Conservation (phyloP, 2,113 vertebrate species). For the Heptranchias perlo region DNA sequence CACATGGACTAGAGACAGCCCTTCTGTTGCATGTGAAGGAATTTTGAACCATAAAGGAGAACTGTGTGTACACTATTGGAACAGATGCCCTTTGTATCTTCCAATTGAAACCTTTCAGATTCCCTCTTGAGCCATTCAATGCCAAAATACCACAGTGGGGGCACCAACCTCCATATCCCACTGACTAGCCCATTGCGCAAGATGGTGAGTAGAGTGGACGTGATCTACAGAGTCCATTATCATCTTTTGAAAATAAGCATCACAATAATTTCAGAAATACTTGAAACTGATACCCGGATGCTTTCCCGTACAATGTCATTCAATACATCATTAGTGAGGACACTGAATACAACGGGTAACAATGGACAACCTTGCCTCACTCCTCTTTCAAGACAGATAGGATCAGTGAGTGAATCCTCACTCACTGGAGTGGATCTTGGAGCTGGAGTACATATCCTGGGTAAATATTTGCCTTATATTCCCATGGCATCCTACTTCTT, state of each 20-base stretch:
- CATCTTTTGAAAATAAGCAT: neutral
- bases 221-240: neutral
- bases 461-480: neutral
- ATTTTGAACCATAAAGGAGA: neutral
- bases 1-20: neutral
- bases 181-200: neutral
- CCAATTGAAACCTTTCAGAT: neutral
- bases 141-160: neutral
- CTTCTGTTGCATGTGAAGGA: neutral
- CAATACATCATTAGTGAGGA: neutral
- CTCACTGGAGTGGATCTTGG: neutral
- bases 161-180: neutral
- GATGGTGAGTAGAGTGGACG: neutral
- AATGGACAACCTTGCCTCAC: neutral
- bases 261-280: neutral
- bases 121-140: neutral
- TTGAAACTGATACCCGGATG: neutral
- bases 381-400: neutral
- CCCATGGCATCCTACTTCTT: neutral
- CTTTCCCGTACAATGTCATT: neutral
- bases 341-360: neutral
- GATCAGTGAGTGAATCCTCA: too few species aligned
- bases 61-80: neutral
- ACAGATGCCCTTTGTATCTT: neutral
- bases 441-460: neutral